Conservation (phyloP, 2,113 vertebrate species). For the Psettodes erumei region DNA sequence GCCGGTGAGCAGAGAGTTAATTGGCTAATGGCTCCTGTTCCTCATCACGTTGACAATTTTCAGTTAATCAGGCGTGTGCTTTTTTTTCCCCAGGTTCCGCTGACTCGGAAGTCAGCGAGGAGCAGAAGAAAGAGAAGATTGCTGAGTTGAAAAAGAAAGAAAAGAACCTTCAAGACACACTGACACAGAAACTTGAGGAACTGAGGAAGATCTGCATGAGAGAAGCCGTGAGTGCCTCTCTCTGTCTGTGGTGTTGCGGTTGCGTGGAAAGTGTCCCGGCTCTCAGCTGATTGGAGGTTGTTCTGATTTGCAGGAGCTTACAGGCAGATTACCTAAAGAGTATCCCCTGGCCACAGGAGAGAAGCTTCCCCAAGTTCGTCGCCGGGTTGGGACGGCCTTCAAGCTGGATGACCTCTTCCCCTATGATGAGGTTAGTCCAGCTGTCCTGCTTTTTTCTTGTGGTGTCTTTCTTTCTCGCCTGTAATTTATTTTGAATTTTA, state of each 20-base stretch:
- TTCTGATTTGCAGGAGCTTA: constrained; percentile 87
- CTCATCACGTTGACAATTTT: neutral
- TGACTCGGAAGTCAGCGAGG: constrained; percentile 92
- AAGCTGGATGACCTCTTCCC: constrained; percentile 92
- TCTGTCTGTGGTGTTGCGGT: neutral
- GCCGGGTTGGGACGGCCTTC: constrained; percentile 90
- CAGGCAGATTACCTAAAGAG: constrained; percentile 91
- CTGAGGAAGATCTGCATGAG: constrained; percentile 94
- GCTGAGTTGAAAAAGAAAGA: constrained; percentile 92
- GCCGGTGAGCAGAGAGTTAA: constrained; percentile 84
- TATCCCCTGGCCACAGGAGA: constrained; percentile 92
- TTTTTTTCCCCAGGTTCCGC: constrained; percentile 89
- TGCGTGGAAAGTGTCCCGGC: neutral
- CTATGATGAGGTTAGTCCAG: constrained; percentile 85
- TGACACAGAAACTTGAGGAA: constrained; percentile 90
- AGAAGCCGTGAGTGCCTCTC: constrained; percentile 90
- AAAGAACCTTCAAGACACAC: constrained; percentile 88
- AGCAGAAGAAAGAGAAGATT: constrained; percentile 95
- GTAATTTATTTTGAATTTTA: neutral
- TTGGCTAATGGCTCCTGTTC: constrained; percentile 7
- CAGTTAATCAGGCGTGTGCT: constrained; percentile 19
- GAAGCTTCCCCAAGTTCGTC: constrained; percentile 88
- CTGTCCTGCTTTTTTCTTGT: constrained; percentile 5
- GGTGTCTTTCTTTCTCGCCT: neutral
- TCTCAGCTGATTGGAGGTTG: constrained; percentile 14